phyloP scores from a whole-genome alignment of 2,797 vertebrate species.

The Selene dorsalis region DNA sequence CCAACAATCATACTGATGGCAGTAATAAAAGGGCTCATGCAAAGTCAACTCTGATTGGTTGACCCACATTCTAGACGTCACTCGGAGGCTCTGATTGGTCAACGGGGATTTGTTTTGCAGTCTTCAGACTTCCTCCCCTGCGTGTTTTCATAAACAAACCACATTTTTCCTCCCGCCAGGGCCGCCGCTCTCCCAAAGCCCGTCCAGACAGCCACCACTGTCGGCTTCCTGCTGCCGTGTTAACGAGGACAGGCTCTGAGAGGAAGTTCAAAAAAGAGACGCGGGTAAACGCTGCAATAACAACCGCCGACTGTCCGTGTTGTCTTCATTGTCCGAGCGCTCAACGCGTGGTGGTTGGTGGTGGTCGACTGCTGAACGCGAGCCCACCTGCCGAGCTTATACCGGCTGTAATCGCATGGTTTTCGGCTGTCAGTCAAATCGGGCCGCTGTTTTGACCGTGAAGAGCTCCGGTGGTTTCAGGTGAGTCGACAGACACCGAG shows the following conservation, averaged over 20 bases:
- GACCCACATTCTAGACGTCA: constrained; percentile 76
- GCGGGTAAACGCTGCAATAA: constrained; percentile 46
- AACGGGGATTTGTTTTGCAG: constrained; percentile 77
- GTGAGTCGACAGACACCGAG: constrained; percentile 57
- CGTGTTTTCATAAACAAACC: constrained; percentile 84
- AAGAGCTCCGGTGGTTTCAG: constrained; percentile 44
- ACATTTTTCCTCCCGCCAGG: constrained; percentile 58
- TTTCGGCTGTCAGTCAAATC: constrained; percentile 27
- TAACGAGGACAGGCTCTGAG: constrained; percentile 1
- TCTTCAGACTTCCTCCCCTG: constrained; percentile 75
- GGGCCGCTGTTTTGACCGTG: background rate
- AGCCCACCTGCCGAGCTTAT: constrained; percentile 7
- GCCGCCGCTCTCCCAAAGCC: constrained; percentile 23
- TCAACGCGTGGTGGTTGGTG: constrained; percentile 49
- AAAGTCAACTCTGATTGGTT: constrained; percentile 78
- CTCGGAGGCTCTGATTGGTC: constrained; percentile 73
- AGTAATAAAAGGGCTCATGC: constrained; percentile 59
- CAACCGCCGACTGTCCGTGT: constrained; percentile 30
- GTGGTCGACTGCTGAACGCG: constrained; percentile 52
- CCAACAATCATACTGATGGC: constrained; percentile 47
- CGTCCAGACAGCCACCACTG: constrained; percentile 36
- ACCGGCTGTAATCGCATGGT: constrained; percentile 26
- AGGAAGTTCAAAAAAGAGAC: constrained; percentile 27
- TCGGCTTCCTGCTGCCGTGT: constrained; percentile 17
- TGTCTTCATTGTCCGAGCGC: constrained; percentile 54